phyloP scores from a whole-genome alignment of 2,797 vertebrate genomes.

The Lepilemur ruficaudatus region DNA sequence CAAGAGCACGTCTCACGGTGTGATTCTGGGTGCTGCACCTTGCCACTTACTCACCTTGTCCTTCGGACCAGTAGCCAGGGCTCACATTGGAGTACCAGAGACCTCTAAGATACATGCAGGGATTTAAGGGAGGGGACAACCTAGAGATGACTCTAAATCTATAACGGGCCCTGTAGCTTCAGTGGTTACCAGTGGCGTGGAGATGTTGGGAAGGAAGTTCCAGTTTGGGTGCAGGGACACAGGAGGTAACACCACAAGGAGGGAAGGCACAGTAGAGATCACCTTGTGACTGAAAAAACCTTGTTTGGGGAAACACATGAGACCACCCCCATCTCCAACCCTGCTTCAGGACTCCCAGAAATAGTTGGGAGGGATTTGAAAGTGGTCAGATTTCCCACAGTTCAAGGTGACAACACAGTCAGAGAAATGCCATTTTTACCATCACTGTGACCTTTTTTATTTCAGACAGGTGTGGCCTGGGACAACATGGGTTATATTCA shows the following conservation, averaged over 20 bases:
- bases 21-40: background rate
- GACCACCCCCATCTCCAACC: background rate
- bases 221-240: background rate
- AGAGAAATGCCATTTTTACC: slow-evolving; percentile 48
- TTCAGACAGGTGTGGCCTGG: slow-evolving; percentile 34
- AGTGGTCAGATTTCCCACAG: slow-evolving; percentile 51
- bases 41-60: background rate
- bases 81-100: background rate
- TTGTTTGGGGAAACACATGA: slow-evolving; percentile 6
- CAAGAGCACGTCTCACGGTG: background rate
- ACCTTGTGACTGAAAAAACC: background rate
- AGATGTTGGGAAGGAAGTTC: background rate
- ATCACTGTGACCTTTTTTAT: slow-evolving; percentile 43
- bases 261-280: background rate
- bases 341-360: slow-evolving; percentile 29
- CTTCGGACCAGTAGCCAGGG: background rate
- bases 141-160: background rate
- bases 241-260: background rate
- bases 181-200: background rate
- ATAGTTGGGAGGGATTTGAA: slow-evolving; percentile 50
- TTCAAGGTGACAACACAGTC: slow-evolving; percentile 14
- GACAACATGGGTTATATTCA: slow-evolving; percentile 44
- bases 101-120: background rate
- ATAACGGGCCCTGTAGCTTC: background rate
- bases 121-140: background rate